Conservation (phyloP, 2,888 invertebrate genomes). For the Lasioglossum lativentre region DNA sequence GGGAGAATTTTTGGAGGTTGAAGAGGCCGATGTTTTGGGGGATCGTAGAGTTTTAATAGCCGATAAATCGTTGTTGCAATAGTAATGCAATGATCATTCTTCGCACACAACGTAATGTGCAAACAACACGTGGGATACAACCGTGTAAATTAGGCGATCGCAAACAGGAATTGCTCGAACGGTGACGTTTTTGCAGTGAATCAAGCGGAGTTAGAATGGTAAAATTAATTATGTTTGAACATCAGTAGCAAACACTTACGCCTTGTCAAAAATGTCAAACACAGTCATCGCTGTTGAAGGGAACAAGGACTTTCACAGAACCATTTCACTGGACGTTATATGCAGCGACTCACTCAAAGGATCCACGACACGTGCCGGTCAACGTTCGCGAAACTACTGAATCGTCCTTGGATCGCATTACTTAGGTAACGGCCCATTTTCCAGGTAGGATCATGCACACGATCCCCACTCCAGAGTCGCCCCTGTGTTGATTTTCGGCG, state of each 20-base stretch:
- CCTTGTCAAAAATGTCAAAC: background rate
- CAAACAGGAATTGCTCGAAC: no score
- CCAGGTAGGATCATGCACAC: background rate
- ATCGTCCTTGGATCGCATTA: conserved; percentile 7
- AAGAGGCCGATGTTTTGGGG: background rate
- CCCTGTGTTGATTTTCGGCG: background rate
- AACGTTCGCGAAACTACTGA: background rate
- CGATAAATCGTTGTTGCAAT: no score
- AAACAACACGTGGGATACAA: no score
- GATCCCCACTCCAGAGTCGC: background rate
- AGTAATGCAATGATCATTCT: no score
- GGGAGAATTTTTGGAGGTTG: background rate
- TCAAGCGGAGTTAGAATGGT: background rate
- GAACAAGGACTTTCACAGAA: background rate
- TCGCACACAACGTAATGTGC: no score
- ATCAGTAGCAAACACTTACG: background rate
- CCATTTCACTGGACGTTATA: background rate
- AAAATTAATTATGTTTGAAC: background rate
- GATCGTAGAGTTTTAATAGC: no score
- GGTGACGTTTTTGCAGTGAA: no score
- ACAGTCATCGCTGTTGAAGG: background rate
- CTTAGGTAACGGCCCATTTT: background rate
- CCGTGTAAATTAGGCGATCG: no score
- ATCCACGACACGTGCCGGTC: background rate
- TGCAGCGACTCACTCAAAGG: background rate